Base-by-base conservation (phyloP, 2,888 invertebrate species). In the Ophion costatus region DNA sequence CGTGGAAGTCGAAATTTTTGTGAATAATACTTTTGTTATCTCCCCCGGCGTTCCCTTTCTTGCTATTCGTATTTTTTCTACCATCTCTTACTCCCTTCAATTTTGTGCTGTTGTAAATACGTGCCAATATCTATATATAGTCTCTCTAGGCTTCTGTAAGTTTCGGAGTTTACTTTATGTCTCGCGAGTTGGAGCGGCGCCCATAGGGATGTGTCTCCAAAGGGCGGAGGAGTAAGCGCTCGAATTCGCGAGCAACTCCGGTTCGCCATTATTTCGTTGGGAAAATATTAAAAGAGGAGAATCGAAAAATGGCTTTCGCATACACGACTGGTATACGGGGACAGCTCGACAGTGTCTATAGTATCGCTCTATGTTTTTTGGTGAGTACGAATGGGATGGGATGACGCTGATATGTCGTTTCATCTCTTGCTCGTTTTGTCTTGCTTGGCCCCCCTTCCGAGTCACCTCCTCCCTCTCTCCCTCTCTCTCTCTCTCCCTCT, bases 251-350 rank as follows among this genome's bases (percentile, higher is more conserved):
- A 7, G 70, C 81, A 82, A 81, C 73, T 59, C 71, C 86, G 59
- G 51, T 51, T 51, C 17, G 61, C 67, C 86, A 87, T 89, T 88
- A 88, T 88, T 89, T 88, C 86, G 87, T 80, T 70, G 78, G 85
- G 87, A 88, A 88, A 88, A 88, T 88, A 89, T 88, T 14, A 87
- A 86, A 74, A 84, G 86, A 87, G 69, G 29, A 61, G 61, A 80
- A 88, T 88, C 86, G 82, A 86, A 88, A 87, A 90, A 90, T 88
- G 89, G 88, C 88, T 90, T 88, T 89, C 87, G 88, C 88, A 38
- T 38, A 38, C 38, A 38, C 38, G 38, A 87, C 88, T 84, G 89
- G 89, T 86, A 90, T 85, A 85, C 87, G 86, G 84, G 80, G 56
- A 84, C 29, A 57, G 57, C 61, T 45, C 77, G 29, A 73, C 67